A percentile compares a stretch with the other conserved stretches of the same genome.
Conservation (phyloP, 2,797 vertebrate genomes). For the Gorsachius magnificus region DNA sequence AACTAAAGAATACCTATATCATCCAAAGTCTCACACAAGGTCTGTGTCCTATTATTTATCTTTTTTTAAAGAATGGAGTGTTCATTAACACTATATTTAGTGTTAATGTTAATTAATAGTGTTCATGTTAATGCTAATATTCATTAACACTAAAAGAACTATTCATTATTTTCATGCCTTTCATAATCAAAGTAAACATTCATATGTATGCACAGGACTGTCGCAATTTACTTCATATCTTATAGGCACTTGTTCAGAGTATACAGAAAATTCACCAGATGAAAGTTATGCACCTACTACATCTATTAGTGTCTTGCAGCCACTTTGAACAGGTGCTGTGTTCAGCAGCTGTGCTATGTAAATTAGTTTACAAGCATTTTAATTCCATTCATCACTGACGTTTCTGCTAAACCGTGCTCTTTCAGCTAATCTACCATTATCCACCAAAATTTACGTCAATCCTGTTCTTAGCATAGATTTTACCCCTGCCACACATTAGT, state of each 20-base stretch:
- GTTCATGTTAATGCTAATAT: no score
- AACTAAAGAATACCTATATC: neutral
- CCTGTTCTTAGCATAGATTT: neutral
- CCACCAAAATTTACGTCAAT: neutral
- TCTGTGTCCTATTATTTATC: neutral
- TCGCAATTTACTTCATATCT: neutral
- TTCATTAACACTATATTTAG: neutral
- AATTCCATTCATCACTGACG: neutral
- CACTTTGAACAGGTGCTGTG: neutral
- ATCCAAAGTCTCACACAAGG: neutral
- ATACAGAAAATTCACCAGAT: neutral
- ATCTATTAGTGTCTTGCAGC: neutral
- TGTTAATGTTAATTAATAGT: no score
- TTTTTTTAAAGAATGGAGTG: neutral
- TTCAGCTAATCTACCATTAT: neutral
- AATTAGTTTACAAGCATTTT: constrained; percentile 2
- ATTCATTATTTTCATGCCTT: neutral
- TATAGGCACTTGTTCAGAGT: neutral
- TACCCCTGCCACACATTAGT: neutral
- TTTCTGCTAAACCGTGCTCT: neutral
- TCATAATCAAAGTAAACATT: neutral
- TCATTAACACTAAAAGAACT: neutral
- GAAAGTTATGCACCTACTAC: neutral
- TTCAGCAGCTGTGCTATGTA: neutral
- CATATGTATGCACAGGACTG: neutral